phyloP scores from a whole-genome alignment of 64 coral and sea anemone species.

The Stichodactyla helianthus region DNA sequence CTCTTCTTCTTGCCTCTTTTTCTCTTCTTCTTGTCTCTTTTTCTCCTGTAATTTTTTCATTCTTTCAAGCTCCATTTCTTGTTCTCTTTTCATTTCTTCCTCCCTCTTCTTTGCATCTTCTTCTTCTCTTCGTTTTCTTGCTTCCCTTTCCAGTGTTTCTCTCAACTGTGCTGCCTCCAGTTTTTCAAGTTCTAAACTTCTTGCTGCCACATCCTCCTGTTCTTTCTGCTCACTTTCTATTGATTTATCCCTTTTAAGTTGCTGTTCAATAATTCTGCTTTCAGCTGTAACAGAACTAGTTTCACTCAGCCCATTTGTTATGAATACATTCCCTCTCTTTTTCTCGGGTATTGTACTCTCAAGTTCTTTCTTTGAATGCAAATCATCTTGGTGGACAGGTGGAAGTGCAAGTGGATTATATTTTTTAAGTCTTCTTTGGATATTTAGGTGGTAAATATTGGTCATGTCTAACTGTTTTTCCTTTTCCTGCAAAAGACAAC shows the following conservation, averaged over 20 bases:
- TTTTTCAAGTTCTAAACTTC: neutral
- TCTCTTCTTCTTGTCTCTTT: conserved; percentile 32
- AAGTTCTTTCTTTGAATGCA: neutral
- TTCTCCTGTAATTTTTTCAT: conserved; percentile 25
- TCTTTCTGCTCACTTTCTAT: neutral
- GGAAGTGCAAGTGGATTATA: conserved; percentile 7
- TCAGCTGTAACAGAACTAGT: conserved; percentile 24
- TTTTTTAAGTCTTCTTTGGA: conserved; percentile 58
- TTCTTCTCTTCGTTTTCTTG: conserved; percentile 4
- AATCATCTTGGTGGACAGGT: neutral
- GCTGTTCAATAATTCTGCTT: neutral
- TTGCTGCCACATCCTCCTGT: neutral
- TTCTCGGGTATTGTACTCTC: neutral
- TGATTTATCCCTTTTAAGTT: neutral
- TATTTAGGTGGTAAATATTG: conserved; percentile 87
- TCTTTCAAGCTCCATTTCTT: conserved; percentile 13
- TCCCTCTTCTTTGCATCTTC: conserved; percentile 8
- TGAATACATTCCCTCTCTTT: conserved; percentile 32
- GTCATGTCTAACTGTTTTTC: conserved; percentile 71
- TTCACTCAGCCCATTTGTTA: conserved; percentile 43
- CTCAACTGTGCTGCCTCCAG: conserved; percentile 10
- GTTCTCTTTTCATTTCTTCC: neutral
- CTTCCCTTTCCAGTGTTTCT: conserved; percentile 6
- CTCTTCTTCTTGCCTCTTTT: conserved; percentile 24
- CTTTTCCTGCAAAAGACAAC: conserved; percentile 62